Conservation (phyloP, 2,888 invertebrate genomes). For the Carpatolechia fugitivella region DNA sequence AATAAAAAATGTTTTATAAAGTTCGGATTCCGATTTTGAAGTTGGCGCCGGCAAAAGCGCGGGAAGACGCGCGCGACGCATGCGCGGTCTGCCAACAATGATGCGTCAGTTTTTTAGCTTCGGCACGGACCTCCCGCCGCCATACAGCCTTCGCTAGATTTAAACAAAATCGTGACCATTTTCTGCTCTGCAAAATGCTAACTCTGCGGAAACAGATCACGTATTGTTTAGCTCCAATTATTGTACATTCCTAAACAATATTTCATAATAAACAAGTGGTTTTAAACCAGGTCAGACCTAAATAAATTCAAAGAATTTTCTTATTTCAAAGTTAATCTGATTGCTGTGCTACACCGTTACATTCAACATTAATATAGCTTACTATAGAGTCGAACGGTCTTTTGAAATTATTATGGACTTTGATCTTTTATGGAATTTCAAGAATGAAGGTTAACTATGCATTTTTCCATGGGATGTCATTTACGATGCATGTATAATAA, state of each 20-base stretch:
- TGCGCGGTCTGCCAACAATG: constrained; percentile 62
- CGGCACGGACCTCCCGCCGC: constrained; percentile 49
- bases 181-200: constrained; percentile 42
- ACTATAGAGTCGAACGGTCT: not conserved
- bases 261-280: not conserved
- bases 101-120: constrained; percentile 41
- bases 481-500: no score
- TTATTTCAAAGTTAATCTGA: not conserved
- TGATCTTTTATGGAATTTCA: not conserved
- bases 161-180: constrained; percentile 38
- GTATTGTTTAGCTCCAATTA: constrained; percentile 7
- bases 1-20: constrained; percentile 16
- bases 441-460: not conserved
- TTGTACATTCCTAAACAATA: not conserved
- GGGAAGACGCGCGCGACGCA: constrained; percentile 59
- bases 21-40: constrained; percentile 25
- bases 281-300: not conserved
- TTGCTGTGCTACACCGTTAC: not conserved
- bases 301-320: not conserved
- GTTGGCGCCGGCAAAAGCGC: constrained; percentile 50
- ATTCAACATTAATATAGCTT: not conserved
- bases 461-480: not conserved
- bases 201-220: constrained; percentile 33
- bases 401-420: not conserved
- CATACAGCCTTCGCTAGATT: constrained; percentile 47